Percentiles rank a stretch among this genome's conserved stretches.
Conservation (phyloP, 2,113 vertebrate genomes). For the Gambusia holbrooki region DNA sequence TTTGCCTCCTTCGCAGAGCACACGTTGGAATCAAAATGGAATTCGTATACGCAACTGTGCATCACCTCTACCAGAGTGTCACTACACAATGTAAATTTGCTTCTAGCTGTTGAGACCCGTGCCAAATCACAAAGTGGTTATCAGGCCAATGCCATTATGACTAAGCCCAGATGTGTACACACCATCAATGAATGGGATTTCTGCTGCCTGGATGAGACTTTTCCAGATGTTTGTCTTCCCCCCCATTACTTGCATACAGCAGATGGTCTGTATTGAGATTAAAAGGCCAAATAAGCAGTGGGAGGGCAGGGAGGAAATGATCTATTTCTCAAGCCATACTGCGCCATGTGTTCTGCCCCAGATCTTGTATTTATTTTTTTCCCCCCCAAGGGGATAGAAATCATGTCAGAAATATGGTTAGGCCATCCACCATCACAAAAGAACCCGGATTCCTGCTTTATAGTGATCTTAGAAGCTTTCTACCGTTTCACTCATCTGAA, state of each 20-base stretch:
- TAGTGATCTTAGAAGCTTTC: constrained; percentile 12
- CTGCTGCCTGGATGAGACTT: constrained; percentile 38
- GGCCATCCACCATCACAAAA: constrained; percentile 37
- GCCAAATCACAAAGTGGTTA: constrained; percentile 57
- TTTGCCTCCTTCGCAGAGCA: constrained; percentile 7
- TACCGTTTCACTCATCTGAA: background rate
- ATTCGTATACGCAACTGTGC: constrained; percentile 8
- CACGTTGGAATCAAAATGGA: constrained; percentile 30
- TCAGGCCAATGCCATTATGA: constrained; percentile 46
- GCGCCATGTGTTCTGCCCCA: constrained; percentile 37
- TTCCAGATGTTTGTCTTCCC: constrained; percentile 74
- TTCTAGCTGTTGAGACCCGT: constrained; percentile 32
- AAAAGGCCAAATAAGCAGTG: constrained; percentile 56
- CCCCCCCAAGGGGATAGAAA: constrained; percentile 27
- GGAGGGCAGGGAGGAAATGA: constrained; percentile 48
- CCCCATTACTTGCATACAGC: constrained; percentile 53
- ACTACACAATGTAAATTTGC: constrained; percentile 33
- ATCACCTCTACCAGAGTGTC: constrained; percentile 15
- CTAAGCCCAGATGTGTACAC: constrained; percentile 53
- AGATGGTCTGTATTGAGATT: constrained; percentile 65
- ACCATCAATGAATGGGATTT: constrained; percentile 63
- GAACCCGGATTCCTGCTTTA: constrained; percentile 5
- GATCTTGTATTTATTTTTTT: constrained; percentile 25
- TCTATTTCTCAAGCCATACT: constrained; percentile 43
- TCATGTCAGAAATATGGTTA: constrained; percentile 33